Percentiles rank a stretch among this genome's conserved stretches.
Evolutionary conservation across 2,797 vertebrate genomes (phyloP).

Genomic region (Phataginus tetradactyla): DNA sequence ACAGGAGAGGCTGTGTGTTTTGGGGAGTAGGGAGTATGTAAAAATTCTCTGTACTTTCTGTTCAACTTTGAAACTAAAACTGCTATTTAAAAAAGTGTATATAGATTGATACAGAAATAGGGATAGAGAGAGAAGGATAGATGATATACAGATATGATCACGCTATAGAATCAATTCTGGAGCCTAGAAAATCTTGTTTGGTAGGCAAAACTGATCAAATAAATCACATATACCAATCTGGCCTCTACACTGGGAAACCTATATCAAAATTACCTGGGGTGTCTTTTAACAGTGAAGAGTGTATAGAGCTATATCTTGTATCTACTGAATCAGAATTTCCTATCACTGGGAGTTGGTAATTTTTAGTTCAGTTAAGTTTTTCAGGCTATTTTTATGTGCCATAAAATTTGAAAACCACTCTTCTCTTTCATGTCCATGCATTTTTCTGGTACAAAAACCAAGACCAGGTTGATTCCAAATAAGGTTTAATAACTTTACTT

Average conservation of each 20-base stretch:
- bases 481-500: constrained; percentile 36
- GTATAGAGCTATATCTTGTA: background rate
- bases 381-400: background rate
- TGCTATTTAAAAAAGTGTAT: background rate
- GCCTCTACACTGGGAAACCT: background rate
- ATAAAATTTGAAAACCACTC: background rate
- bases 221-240: background rate
- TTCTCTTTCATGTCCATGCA: background rate
- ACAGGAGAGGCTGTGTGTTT: background rate
- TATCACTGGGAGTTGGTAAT: background rate
- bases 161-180: background rate
- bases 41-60: background rate
- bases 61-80: background rate
- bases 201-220: background rate
- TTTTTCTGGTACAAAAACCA: constrained; percentile 15
- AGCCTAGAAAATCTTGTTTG: background rate
- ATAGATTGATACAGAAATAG: background rate
- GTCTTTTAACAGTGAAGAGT: background rate
- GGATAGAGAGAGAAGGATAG: background rate
- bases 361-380: background rate
- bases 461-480: constrained; percentile 34
- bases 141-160: background rate
- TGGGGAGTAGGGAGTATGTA: rapidly evolving
- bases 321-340: background rate
- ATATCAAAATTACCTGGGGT: background rate